Conservation (phyloP, 2,797 vertebrate genomes). For the Discoglossus pictus region DNA sequence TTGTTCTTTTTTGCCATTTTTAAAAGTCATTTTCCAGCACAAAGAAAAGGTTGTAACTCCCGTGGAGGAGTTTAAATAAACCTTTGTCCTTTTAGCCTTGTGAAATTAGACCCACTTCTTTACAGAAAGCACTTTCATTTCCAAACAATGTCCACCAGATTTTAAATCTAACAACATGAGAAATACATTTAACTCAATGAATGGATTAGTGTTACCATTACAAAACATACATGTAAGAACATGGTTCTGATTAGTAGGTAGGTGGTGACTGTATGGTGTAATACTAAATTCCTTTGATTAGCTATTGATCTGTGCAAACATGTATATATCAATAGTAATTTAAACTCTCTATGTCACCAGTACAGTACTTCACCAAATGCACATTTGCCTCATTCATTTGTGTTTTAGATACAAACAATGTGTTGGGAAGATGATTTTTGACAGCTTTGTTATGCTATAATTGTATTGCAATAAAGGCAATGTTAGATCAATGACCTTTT, state of each 20-base stretch:
- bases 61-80: neutral
- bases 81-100: neutral
- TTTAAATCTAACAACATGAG: too few relatives aligned
- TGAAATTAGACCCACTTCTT: neutral
- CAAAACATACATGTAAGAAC: slow-evolving; percentile 6
- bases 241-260: too few relatives aligned
- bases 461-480: slow-evolving; percentile 29
- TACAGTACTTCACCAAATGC: neutral
- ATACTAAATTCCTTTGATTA: slow-evolving; percentile 15
- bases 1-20: neutral
- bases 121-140: slow-evolving; percentile 3
- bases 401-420: slow-evolving; percentile 21
- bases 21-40: neutral
- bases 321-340: neutral
- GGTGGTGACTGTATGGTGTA: slow-evolving; percentile 1
- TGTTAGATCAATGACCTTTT: slow-evolving; percentile 25
- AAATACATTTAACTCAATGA: too few relatives aligned
- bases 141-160: neutral
- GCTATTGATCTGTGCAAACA: neutral
- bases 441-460: slow-evolving; percentile 9
- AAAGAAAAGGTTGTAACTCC: neutral
- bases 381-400: slow-evolving; percentile 1
- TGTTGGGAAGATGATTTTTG: slow-evolving; percentile 17
- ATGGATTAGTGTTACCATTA: neutral
- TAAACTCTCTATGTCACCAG: neutral